Percentiles rank a stretch among this genome's conserved stretches.
These are phyloP conservation scores for Drosophila multiciliata DNA, from an alignment of 2,888 invertebrate genomes.

Conservation along the genomic window DNA sequence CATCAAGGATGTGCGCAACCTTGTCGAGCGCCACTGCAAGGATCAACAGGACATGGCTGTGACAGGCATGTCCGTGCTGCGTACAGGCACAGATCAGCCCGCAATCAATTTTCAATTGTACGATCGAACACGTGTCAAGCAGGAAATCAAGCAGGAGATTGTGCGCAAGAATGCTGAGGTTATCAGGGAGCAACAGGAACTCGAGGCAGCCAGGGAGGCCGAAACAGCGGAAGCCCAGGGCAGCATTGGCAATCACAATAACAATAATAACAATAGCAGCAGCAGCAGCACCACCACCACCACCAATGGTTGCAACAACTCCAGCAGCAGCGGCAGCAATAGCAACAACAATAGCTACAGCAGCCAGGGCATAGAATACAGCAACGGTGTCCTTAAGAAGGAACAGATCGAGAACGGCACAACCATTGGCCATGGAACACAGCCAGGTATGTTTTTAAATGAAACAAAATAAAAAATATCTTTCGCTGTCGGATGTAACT, in stretches of 20 bases:
- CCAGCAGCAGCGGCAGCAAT: constrained; percentile 32
- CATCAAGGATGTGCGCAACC: constrained; percentile 94
- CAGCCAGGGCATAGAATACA: constrained; percentile 58
- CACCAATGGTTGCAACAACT: constrained; percentile 25
- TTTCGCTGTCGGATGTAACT: not conserved
- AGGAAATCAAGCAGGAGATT: constrained; percentile 83
- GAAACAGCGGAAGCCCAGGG: constrained; percentile 64
- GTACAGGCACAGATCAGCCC: constrained; percentile 74
- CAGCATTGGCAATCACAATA: constrained; percentile 2
- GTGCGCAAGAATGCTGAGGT: constrained; percentile 81
- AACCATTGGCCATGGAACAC: constrained; percentile 36
- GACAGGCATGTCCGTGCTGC: constrained; percentile 92
- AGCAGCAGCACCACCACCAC: constrained; percentile 29
- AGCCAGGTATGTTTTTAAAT: constrained; percentile 51
- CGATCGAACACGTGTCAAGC: constrained; percentile 82
- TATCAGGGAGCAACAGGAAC: constrained; percentile 76
- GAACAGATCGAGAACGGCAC: constrained; percentile 78
- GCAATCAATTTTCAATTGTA: constrained; percentile 72
- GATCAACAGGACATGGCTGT: constrained; percentile 93
- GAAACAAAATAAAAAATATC: not conserved
- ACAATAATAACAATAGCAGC: constrained; percentile 5
- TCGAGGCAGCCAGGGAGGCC: constrained; percentile 74
- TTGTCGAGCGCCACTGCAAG: constrained; percentile 95
- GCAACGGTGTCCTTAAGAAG: constrained; percentile 77
- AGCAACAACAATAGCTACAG: constrained; percentile 37